phyloP scores from a whole-genome alignment of 2,113 vertebrate genomes.

The Sterrhoptilus dennistouni region DNA sequence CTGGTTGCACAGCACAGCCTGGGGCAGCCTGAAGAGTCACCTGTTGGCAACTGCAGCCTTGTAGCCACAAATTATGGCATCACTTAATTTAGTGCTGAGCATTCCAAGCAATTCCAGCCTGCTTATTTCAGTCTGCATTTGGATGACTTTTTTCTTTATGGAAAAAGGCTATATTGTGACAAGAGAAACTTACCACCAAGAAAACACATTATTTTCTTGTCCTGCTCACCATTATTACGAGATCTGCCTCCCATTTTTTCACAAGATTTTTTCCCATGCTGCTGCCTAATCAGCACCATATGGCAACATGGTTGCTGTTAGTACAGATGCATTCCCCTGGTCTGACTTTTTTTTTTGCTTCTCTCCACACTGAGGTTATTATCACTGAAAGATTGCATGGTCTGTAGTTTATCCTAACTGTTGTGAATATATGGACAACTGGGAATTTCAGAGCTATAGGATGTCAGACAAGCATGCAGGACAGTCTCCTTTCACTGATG shows the following conservation, averaged over 20 bases:
- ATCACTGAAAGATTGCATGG: not conserved
- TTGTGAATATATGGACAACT: not conserved
- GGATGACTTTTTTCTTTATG: not conserved
- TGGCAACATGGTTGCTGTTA: not conserved
- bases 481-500: not conserved
- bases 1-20: not conserved
- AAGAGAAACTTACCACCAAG: not conserved
- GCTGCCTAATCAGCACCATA: not conserved
- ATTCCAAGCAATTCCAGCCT: not conserved
- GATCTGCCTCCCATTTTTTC: not conserved
- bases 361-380: not conserved
- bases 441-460: not conserved
- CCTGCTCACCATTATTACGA: not conserved
- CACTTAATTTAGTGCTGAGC: not conserved
- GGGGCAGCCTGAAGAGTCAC: not conserved
- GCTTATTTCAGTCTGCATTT: not conserved
- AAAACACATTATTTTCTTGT: slow-evolving; percentile 21
- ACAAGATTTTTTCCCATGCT: not conserved
- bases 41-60: not conserved
- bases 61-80: not conserved
- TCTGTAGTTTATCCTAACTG: not conserved
- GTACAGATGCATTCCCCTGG: not conserved
- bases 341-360: not conserved
- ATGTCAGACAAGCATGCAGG: not conserved
- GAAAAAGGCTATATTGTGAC: not conserved